Base-by-base conservation (phyloP, 2,888 invertebrate species). In the Coenonympha arcania region DNA sequence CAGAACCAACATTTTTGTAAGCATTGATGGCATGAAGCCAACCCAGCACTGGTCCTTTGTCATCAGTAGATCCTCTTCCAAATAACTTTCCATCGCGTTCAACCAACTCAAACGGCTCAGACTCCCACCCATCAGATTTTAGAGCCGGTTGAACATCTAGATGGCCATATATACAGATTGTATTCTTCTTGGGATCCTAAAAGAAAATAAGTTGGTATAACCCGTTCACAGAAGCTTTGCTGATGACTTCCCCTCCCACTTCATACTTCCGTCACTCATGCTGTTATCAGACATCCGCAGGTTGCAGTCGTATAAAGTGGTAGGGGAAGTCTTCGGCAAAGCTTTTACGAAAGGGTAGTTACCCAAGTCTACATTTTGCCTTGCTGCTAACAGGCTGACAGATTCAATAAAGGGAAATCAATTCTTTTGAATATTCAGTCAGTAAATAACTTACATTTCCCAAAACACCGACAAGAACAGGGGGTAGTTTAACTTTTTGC, bases 131-230 rank as follows among this genome's bases (percentile, higher is more conserved):
- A 87, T 98, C 98, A 55, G 93, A 93, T 71, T 91, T 91, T 22
- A 91, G 76, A 1, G 99, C 99, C 6, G 99, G 99, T 75, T 99
- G 99, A 0, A 99, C 99, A 87, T 99, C 99, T 68, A 99, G 89
- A 83, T 99, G 99, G 0, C 99, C 99, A 77, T 99, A 99, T 50
- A 99, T 88, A 50, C 95, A 91, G 34, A 99, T 90, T 4, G 98
- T 99, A 71, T 95, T 96, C 84, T 98, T 99, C 31, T 89, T 89
- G 0, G 90, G 85, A 71, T 98, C 95, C 88, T 87, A 16, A 24
- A 42, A 16, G 11, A 6, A 37, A 15, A 3, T 15, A 28, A 4
- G 11, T 28, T n/a, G n/a, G n/a, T n/a, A n/a, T n/a, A n/a, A n/a
- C n/a, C n/a, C n/a, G n/a, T n/a, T n/a, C n/a, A n/a, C n/a, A n/a